These are phyloP conservation scores for Pontoporia blainvillei DNA, from an alignment of 2,113 vertebrate species.

Conservation along the genomic window DNA sequence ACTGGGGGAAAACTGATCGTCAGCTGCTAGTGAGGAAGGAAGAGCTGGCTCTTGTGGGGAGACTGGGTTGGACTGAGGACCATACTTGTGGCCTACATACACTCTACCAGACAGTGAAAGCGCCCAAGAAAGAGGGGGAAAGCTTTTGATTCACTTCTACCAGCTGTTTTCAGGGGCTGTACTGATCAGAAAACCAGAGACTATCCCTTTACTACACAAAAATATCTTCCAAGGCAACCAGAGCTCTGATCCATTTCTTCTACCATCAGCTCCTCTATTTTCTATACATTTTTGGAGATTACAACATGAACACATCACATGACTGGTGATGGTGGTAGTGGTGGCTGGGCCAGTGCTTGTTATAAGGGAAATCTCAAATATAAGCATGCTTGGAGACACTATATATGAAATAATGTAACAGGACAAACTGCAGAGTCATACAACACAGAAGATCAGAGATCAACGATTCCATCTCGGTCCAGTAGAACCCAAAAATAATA, in stretches of 20 bases:
- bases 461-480: background rate
- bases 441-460: background rate
- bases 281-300: background rate
- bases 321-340: background rate
- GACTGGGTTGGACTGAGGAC: background rate
- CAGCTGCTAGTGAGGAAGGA: background rate
- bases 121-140: background rate
- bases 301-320: background rate
- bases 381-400: background rate
- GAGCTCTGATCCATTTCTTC: background rate
- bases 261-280: background rate
- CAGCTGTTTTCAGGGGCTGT: background rate
- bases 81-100: background rate
- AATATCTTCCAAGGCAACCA: background rate
- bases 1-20: background rate
- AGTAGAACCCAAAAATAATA: constrained; percentile 12
- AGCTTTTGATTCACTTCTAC: constrained; percentile 1
- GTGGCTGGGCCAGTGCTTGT: background rate
- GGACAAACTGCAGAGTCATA: background rate
- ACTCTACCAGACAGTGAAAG: background rate
- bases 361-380: background rate
- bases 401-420: constrained; percentile 4
- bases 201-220: background rate
- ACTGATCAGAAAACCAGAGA: background rate
- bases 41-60: background rate